Conservation (phyloP, 2,797 vertebrate genomes). For the Notolepis coatsorum region DNA sequence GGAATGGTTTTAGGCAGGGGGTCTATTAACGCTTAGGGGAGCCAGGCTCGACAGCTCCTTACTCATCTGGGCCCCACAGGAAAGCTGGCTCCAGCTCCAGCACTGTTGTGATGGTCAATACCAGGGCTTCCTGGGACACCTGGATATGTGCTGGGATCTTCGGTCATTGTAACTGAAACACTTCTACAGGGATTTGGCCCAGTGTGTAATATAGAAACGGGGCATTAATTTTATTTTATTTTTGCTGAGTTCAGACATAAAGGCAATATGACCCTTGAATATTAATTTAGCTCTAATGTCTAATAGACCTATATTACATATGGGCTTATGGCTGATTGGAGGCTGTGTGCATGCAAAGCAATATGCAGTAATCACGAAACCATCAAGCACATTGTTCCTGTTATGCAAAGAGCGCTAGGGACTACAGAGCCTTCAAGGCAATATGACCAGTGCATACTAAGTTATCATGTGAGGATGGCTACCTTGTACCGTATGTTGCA, state of each 20-base stretch:
- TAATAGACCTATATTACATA: slow-evolving; percentile 31
- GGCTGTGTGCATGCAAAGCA: slow-evolving; percentile 46
- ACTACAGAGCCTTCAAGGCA: slow-evolving; percentile 46
- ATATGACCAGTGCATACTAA: slow-evolving; percentile 46
- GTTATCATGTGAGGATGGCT: slow-evolving; percentile 16
- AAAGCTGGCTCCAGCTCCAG: slow-evolving; percentile 67
- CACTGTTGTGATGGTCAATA: slow-evolving; percentile 78
- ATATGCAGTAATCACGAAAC: slow-evolving; percentile 58
- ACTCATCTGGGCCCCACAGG: slow-evolving; percentile 77
- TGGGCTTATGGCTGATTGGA: slow-evolving; percentile 27
- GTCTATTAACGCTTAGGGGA: slow-evolving; percentile 79
- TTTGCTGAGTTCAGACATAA: slow-evolving; percentile 60
- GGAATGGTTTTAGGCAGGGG: slow-evolving; percentile 72
- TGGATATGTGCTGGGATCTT: slow-evolving; percentile 63
- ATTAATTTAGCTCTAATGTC: slow-evolving; percentile 50
- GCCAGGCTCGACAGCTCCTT: slow-evolving; percentile 74
- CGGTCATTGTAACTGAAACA: slow-evolving; percentile 60
- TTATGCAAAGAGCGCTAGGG: slow-evolving; percentile 47
- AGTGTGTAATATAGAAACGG: slow-evolving; percentile 27
- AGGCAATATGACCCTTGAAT: slow-evolving; percentile 53
- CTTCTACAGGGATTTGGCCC: slow-evolving; percentile 66
- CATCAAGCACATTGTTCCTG: slow-evolving; percentile 51
- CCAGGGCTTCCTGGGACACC: slow-evolving; percentile 72
- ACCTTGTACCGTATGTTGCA: slow-evolving; percentile 37
- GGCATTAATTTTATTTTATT: slow-evolving; percentile 39